A percentile compares a stretch with the other conserved stretches of the same genome.
Evolutionary conservation across 2,113 vertebrate species (phyloP).

Genomic region (Dicerorhinus sumatrensis): DNA sequence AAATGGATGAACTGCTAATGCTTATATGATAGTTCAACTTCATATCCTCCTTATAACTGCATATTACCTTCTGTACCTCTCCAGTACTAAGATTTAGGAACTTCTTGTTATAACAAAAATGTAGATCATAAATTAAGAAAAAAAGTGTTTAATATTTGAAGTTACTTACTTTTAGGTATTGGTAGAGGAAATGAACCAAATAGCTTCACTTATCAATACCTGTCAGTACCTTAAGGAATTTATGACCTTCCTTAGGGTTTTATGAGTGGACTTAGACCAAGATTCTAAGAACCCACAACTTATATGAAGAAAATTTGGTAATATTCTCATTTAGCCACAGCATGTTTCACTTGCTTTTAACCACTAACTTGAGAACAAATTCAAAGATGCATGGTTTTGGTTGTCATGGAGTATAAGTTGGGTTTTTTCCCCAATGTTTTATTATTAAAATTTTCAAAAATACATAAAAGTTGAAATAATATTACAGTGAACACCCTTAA

Average conservation of each 20-base stretch:
- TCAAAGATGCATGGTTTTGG: neutral
- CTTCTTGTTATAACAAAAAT: constrained; percentile 23
- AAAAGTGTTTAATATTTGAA: neutral
- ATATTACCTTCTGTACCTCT: neutral
- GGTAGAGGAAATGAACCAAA: neutral
- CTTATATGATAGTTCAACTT: neutral
- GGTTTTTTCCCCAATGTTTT: neutral
- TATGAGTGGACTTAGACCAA: neutral
- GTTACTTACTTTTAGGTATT: constrained; percentile 8
- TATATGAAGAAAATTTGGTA: constrained; percentile 19
- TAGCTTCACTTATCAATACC: neutral
- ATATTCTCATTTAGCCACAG: neutral
- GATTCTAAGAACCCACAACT: neutral
- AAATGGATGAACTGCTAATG: neutral
- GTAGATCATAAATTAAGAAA: neutral
- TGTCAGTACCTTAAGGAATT: neutral
- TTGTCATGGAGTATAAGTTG: neutral
- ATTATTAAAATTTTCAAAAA: constrained; percentile 33
- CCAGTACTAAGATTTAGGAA: neutral
- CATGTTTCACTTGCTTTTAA: neutral
- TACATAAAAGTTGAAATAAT: neutral
- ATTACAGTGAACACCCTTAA: neutral
- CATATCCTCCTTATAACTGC: neutral
- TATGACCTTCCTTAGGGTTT: neutral
- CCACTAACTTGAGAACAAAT: neutral